phyloP scores from a whole-genome alignment of 2,888 invertebrate genomes.

The Eugnorisma glareosa region DNA sequence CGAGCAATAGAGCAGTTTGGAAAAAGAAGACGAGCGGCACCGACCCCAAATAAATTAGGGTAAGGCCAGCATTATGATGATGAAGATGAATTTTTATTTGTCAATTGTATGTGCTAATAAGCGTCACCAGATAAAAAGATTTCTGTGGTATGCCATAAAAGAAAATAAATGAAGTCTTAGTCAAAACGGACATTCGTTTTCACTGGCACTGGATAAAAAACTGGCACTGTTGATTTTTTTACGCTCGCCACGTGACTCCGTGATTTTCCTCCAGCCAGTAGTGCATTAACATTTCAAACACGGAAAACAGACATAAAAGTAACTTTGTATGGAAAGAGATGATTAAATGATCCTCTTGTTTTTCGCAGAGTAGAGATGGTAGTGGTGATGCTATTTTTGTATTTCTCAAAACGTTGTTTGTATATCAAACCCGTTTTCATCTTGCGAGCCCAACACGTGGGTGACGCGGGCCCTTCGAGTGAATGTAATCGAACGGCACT shows the following conservation, averaged over 20 bases:
- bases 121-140: too few relatives aligned
- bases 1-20: neutral
- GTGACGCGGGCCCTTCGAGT: slow-evolving; percentile 26
- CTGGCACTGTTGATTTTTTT: neutral
- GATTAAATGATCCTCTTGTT: neutral
- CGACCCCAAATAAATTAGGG: neutral
- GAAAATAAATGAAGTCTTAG: neutral
- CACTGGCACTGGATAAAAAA: neutral
- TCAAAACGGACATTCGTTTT: neutral
- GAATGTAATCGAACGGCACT: slow-evolving; percentile 24
- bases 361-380: neutral
- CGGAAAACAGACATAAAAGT: neutral
- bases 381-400: slow-evolving; percentile 5
- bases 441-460: slow-evolving; percentile 37
- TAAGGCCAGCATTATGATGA: neutral
- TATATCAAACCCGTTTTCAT: slow-evolving; percentile 36
- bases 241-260: neutral
- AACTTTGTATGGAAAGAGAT: neutral
- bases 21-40: neutral
- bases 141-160: neutral
- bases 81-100: neutral
- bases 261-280: neutral
- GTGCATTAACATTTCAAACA: neutral
- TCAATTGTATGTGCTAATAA: neutral
- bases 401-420: slow-evolving; percentile 3